Evolutionary conservation across 2,113 vertebrate genomes (phyloP).

Genomic region (Numenius arquata): DNA sequence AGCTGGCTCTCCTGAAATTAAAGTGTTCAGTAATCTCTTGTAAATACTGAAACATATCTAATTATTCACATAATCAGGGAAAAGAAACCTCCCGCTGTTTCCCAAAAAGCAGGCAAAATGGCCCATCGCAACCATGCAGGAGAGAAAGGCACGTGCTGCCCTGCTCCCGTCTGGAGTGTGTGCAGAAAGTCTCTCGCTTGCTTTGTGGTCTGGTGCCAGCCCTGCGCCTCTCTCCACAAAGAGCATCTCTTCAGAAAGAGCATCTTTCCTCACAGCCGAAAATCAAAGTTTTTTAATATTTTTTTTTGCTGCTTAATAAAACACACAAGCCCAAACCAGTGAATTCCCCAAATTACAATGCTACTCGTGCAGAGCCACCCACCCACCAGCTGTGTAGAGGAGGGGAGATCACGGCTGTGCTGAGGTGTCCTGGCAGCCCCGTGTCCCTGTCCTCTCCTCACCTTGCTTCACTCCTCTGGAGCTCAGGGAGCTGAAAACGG

Average conservation of each 20-base stretch:
- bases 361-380: not conserved
- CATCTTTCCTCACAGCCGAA: not conserved
- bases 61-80: not conserved
- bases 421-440: not conserved
- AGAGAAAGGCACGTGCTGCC: not conserved
- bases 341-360: not conserved
- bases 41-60: not conserved
- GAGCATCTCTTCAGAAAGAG: not conserved
- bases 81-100: not conserved
- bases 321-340: not conserved
- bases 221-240: not conserved
- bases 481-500: not conserved
- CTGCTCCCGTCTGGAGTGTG: fast-evolving
- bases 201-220: not conserved
- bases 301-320: not conserved
- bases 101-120: not conserved
- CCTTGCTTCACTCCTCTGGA: not conserved
- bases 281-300: not conserved
- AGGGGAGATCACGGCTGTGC: not conserved
- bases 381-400: not conserved
- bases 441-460: not conserved
- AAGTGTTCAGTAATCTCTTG: not conserved
- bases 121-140: not conserved
- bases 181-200: not conserved
- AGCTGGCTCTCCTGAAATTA: not conserved